phyloP scores from a whole-genome alignment of 2,888 invertebrate species.

The Archips xylosteana region DNA sequence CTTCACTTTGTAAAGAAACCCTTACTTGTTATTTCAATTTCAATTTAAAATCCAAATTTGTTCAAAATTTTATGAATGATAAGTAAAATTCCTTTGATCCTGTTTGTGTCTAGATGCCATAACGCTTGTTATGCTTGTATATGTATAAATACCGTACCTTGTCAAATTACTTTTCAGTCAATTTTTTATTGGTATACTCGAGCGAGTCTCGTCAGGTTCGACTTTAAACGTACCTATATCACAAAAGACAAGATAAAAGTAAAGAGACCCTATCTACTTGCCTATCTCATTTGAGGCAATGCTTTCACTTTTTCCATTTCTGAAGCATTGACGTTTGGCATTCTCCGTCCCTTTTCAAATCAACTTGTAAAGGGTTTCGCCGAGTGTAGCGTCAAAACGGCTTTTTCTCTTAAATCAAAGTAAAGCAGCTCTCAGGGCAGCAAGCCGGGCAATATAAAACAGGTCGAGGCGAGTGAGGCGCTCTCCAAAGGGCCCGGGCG shows the following conservation, averaged over 20 bases:
- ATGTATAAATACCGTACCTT: not conserved
- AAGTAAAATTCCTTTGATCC: not conserved
- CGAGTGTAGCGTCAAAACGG: conserved; percentile 72
- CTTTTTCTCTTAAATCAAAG: conserved; percentile 83
- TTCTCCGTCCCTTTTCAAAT: conserved; percentile 59
- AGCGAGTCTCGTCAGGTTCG: not conserved
- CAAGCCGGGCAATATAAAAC: conserved; percentile 83
- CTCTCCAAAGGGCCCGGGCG: conserved; percentile 80
- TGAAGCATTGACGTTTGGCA: conserved; percentile 51
- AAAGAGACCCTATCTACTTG: conserved; percentile 29
- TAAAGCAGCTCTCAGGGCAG: conserved; percentile 76
- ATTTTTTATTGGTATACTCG: not conserved
- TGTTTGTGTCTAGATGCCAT: not conserved
- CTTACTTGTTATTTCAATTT: not conserved
- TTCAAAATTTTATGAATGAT: not conserved
- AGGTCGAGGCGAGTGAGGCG: conserved; percentile 77
- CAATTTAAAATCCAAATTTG: not conserved
- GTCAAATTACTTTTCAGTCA: not conserved
- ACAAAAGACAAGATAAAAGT: conserved; percentile 27
- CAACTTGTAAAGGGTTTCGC: conserved; percentile 57
- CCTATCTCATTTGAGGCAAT: conserved; percentile 36
- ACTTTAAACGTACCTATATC: not conserved
- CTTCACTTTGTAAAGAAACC: not conserved
- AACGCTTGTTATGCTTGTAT: too few species aligned
- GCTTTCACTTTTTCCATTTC: conserved; percentile 41